phyloP scores from a whole-genome alignment of 2,888 invertebrate species.

The Tipula helvola region DNA sequence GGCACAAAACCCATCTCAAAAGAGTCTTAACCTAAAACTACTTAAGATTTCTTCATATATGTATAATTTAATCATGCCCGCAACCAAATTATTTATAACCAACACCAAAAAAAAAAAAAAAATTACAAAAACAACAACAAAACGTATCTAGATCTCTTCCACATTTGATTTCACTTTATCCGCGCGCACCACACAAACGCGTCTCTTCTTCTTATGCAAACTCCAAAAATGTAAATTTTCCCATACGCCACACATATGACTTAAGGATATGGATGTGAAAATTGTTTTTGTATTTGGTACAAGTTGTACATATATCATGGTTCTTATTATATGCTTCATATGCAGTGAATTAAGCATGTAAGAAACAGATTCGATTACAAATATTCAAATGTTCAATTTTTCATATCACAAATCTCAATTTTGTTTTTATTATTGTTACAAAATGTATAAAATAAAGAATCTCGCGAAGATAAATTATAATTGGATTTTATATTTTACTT shows the following conservation, averaged over 20 bases:
- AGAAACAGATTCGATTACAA: background rate
- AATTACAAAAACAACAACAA: background rate
- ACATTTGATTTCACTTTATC: background rate
- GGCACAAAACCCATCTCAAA: background rate
- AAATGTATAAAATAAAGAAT: background rate
- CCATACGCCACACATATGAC: background rate
- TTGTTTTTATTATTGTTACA: background rate
- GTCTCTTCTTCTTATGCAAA: background rate
- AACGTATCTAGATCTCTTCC: background rate
- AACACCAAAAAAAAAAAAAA: background rate
- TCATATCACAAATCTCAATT: background rate
- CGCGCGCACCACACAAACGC: background rate
- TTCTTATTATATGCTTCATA: background rate
- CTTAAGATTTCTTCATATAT: background rate
- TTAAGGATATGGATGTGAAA: background rate
- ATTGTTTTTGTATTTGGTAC: background rate
- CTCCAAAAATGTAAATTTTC: background rate
- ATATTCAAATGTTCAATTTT: conserved; percentile 4
- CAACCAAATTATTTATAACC: background rate
- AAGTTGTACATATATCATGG: background rate
- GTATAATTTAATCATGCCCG: background rate
- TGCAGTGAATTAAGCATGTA: background rate
- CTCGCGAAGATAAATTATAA: background rate
- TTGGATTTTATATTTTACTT: background rate
- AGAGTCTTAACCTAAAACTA: background rate